A percentile compares a stretch with the other conserved stretches of the same genome.
These are phyloP conservation scores for Lucilia sericata DNA, from an alignment of 1,140 invertebrate genomes.

Conservation along the genomic window DNA sequence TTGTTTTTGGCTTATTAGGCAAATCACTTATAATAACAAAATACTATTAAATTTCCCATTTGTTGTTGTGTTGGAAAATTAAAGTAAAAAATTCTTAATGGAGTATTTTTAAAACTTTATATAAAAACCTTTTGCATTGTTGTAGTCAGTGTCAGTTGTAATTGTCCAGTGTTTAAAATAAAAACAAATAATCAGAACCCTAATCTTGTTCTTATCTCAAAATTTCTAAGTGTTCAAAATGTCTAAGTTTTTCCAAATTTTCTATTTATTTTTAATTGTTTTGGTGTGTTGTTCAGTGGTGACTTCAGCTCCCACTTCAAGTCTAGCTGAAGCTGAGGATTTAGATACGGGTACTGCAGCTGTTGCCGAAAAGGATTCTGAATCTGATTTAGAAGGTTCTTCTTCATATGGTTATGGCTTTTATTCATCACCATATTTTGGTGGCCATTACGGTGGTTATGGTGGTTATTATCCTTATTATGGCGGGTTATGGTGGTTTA, in stretches of 20 bases:
- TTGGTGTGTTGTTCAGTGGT: neutral
- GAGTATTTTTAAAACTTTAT: neutral
- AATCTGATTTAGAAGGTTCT: constrained; percentile 61
- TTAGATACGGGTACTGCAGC: constrained; percentile 56
- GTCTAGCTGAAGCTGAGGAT: constrained; percentile 47
- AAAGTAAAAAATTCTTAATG: constrained; percentile 6
- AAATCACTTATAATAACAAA: neutral
- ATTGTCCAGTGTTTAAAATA: constrained; percentile 43
- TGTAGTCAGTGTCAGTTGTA: constrained; percentile 31
- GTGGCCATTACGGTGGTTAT: constrained; percentile 55
- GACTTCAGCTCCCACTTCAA: constrained; percentile 52
- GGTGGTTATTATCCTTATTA: constrained; percentile 51
- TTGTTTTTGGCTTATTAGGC: neutral
- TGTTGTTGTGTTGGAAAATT: neutral
- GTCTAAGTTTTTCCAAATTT: constrained; percentile 28
- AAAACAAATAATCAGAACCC: constrained; percentile 10
- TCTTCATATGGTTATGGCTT: constrained; percentile 62
- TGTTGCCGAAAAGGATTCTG: constrained; percentile 56
- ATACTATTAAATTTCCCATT: neutral
- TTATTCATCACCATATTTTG: constrained; percentile 60
- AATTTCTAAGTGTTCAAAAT: neutral
- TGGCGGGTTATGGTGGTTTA: constrained; percentile 19
- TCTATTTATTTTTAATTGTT: neutral
- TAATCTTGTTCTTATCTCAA: neutral
- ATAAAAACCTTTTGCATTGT: constrained; percentile 37